Evolutionary conservation across 2,797 vertebrate genomes (phyloP).

Genomic region (Menidia menidia): DNA sequence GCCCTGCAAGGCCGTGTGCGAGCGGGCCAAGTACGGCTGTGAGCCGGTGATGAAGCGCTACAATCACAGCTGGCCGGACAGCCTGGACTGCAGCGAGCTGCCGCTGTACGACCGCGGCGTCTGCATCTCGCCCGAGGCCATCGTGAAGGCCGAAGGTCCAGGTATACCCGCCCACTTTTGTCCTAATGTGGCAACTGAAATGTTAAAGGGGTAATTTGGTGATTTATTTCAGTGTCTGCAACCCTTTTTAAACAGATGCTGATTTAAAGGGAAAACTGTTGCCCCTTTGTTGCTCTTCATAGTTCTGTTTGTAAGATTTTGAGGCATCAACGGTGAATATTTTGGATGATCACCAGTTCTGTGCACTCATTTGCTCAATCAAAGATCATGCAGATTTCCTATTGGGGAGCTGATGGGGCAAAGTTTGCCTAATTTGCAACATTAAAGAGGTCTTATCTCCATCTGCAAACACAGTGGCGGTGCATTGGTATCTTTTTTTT

Average conservation of each 20-base stretch:
- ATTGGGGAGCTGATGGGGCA: neutral
- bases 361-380: neutral
- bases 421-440: neutral
- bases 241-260: no score
- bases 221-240: no score
- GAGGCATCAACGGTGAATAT: neutral
- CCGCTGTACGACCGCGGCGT: constrained; percentile 96
- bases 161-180: constrained; percentile 74
- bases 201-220: no score
- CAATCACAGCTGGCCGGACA: constrained; percentile 96
- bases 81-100: constrained; percentile 92
- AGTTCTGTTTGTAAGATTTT: neutral
- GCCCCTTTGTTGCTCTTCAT: neutral
- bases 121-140: constrained; percentile 97
- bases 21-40: constrained; percentile 92
- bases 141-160: constrained; percentile 91
- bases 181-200: neutral
- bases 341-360: neutral
- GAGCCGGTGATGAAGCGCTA: constrained; percentile 94
- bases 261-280: neutral
- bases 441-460: neutral
- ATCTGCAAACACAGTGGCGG: neutral
- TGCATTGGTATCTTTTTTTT: neutral
- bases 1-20: constrained; percentile 95
- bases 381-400: neutral